Evolutionary conservation across 2,888 invertebrate genomes (phyloP), one percentile per base, ranked within the genome.

Genomic region (Spisula subtruncata): DNA sequence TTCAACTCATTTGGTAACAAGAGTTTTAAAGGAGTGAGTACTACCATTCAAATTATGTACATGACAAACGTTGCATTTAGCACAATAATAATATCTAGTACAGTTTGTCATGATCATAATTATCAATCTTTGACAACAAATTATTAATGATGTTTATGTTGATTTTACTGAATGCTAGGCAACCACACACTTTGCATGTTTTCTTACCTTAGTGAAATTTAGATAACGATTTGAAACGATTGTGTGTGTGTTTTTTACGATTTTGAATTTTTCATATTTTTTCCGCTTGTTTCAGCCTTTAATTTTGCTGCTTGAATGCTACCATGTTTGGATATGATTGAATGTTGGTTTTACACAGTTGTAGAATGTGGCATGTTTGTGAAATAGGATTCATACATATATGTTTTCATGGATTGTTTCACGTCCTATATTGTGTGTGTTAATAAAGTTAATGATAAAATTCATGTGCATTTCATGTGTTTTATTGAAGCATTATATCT

Each of bases 281-380:
- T 75, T 75, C 75, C 18, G 75, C 75, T 75, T 75, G 29, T 75
- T 75, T 35, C 25, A 16, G 16, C 18, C 35, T 75, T 32, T 75
- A 12, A 75, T 75, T 75, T 75, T 75, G 75, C 75, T 75, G 75
- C 75, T 75, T 75, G 75, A 75, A 25, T 35, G 75, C 75, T n/a
- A n/a, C n/a, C 75, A 75, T 75, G 75, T 75, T 75, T 75, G 18
- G 35, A 75, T 75, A 75, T 75, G 75, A 14, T 35, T 75, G 75
- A 75, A 35, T 75, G 75, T 75, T 75, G 35, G 25, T 60, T 60
- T 41, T 75, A 35, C n/a, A 32, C n/a, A 25, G n/a, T 75, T 75
- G 75, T 75, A 75, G 75, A 75, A 32, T 75, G 75, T 75, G 75
- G 75, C 75, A 75, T 75, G 75, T 32, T 75, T 75, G 75, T 75